Evolutionary conservation across 2,113 vertebrate species (phyloP), one percentile per base, ranked within the genome.

Genomic region (Leptodactylus fuscus): DNA sequence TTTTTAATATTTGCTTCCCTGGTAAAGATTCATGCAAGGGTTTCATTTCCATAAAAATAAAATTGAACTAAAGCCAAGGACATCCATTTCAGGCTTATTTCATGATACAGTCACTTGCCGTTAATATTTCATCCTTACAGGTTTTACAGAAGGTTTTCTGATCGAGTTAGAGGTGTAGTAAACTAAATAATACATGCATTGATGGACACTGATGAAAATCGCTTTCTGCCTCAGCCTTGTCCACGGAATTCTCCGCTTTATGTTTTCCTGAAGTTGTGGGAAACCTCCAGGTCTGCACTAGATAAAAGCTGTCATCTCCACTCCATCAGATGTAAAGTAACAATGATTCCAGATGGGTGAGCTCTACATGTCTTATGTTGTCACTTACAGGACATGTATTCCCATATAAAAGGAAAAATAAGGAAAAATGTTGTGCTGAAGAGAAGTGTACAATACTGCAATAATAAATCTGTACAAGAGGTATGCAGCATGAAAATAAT

Each of bases 161-260:
- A 70, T 41, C 15, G 13, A 18, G 36, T 70, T 70, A 70, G 34
- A 20, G 22, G 32, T 34, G 13, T 22, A 70, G 67, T 8, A 38
- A 41, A 38, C 16, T 70, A 13, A 70, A 70, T 70, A 38, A 38
- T 41, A 27, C 67, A 70, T 70, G 22, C 20, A 38, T 10, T 38
- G 67, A 70, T 70, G 67, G 67, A 38, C 67, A 41, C 18, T 70
- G 67, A 70, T 70, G 34, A 38, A 38, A 70, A 70, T 70, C 34
- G 18, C 36, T 38, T 36, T 22, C 34, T 41, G 6, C 22, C 18
- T 18, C 65, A 36, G 29, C 36, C 29, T 4, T 2, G 16, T 22
- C 22, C 53, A n/a, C 7, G 2, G 53, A n/a, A n/a, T 55, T 55
- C 5, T 55, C 53, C 8, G 20, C 6, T 8, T 55, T 15, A 12